Percentiles rank a stretch among this genome's conserved stretches.
Evolutionary conservation across 2,113 vertebrate genomes (phyloP).

Genomic region (Galbula dea): DNA sequence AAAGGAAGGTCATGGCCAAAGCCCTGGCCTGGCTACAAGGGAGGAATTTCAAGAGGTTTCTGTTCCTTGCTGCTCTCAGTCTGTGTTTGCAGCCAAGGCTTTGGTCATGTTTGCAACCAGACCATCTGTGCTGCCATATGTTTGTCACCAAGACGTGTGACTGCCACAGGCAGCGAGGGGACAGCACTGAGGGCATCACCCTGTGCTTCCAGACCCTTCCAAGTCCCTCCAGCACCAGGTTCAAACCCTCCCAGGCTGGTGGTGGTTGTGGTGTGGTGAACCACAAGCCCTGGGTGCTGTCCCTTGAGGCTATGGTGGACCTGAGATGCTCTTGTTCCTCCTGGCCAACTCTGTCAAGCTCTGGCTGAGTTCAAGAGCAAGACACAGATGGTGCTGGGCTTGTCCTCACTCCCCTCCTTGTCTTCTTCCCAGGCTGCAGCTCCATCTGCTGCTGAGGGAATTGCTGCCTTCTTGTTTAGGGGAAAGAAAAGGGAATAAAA

Average conservation of each 20-base stretch:
- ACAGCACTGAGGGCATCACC: accelerated
- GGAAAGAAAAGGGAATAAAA: background rate
- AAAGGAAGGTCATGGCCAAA: accelerated
- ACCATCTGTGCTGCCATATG: background rate
- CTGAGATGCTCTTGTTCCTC: background rate
- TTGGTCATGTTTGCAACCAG: background rate
- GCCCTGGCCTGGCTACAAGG: accelerated
- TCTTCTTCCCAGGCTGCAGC: background rate
- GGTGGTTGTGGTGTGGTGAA: accelerated
- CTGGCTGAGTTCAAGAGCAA: background rate
- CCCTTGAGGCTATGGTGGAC: background rate
- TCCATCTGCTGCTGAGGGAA: background rate
- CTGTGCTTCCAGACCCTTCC: background rate
- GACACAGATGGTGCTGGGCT: background rate
- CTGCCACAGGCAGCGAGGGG: accelerated
- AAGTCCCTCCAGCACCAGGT: background rate
- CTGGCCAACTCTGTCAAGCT: background rate
- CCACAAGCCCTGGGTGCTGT: background rate
- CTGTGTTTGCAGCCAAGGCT: background rate
- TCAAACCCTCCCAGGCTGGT: accelerated
- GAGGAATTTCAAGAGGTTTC: background rate
- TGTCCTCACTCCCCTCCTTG: background rate
- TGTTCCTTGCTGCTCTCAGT: background rate
- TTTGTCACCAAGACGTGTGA: background rate
- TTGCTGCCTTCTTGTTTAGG: background rate